phyloP scores from a whole-genome alignment of 2,888 invertebrate species.

The Coelopa pilipes region DNA sequence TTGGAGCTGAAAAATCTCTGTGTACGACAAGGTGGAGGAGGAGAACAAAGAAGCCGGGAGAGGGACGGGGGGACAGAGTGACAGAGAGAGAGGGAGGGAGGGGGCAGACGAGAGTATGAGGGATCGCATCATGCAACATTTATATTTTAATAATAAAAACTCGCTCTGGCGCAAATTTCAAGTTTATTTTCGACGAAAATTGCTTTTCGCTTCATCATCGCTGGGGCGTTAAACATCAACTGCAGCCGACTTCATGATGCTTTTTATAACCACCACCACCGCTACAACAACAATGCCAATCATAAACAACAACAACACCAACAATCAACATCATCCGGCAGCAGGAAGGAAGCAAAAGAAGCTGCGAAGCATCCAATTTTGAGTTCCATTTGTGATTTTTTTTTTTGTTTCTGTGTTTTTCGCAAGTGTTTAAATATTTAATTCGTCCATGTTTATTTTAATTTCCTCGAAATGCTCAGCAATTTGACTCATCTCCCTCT shows the following conservation, averaged over 20 bases:
- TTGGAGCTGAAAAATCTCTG: too few species aligned
- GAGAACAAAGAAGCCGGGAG: too few species aligned
- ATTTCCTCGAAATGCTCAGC: not conserved
- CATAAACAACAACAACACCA: not conserved
- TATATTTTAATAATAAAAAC: slow-evolving; percentile 19
- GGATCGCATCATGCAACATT: not conserved
- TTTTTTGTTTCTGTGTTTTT: too few species aligned
- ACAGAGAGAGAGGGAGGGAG: not conserved
- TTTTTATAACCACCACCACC: not conserved
- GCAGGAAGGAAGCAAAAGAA: not conserved
- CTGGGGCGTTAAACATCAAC: slow-evolving; percentile 8
- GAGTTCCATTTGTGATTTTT: slow-evolving; percentile 6
- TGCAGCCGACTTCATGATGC: not conserved
- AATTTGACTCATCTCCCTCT: not conserved
- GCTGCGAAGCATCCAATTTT: not conserved
- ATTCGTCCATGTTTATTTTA: slow-evolving; percentile 16
- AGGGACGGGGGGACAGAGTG: too few species aligned
- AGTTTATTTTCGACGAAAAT: slow-evolving; percentile 22
- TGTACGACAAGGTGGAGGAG: too few species aligned
- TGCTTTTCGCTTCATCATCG: slow-evolving; percentile 15
- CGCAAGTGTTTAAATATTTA: slow-evolving; percentile 20
- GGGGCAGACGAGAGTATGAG: too few species aligned
- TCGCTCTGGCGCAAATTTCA: slow-evolving; percentile 11
- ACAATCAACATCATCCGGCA: not conserved
- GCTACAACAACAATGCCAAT: not conserved